Conservation (phyloP, 2,888 invertebrate species). For the Chloroclysta siterata region DNA sequence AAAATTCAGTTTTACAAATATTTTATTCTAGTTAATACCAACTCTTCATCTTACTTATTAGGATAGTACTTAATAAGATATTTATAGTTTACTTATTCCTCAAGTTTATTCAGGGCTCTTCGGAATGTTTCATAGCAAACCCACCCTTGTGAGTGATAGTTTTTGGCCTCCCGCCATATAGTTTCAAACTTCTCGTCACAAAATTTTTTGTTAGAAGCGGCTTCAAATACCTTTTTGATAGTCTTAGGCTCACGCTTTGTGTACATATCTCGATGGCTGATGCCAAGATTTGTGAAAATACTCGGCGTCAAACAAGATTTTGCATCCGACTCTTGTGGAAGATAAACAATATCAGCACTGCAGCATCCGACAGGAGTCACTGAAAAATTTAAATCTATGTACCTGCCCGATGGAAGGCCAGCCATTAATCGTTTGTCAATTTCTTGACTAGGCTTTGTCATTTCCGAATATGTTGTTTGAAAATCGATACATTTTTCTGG, state of each 20-base stretch:
- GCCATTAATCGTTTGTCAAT: slow-evolving; percentile 42
- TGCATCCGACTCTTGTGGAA: slow-evolving; percentile 55
- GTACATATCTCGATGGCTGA: slow-evolving; percentile 58
- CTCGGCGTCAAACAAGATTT: slow-evolving; percentile 51
- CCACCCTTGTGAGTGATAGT: slow-evolving; percentile 65
- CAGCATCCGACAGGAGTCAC: slow-evolving; percentile 48
- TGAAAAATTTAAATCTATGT: slow-evolving; percentile 53
- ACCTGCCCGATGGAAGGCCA: slow-evolving; percentile 57
- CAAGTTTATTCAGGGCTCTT: slow-evolving; percentile 37
- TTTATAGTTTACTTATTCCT: neutral
- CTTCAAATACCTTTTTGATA: slow-evolving; percentile 69
- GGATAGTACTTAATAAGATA: neutral
- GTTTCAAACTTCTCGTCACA: slow-evolving; percentile 66
- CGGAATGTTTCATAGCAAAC: slow-evolving; percentile 79
- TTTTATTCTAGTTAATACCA: neutral
- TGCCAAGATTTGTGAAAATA: slow-evolving; percentile 44
- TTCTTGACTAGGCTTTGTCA: slow-evolving; percentile 50
- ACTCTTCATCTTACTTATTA: neutral
- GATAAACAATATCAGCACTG: slow-evolving; percentile 46
- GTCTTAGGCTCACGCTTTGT: slow-evolving; percentile 44
- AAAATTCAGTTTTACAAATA: slow-evolving; percentile 2
- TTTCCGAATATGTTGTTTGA: slow-evolving; percentile 57
- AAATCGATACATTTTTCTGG: slow-evolving; percentile 47
- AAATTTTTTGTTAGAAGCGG: slow-evolving; percentile 65
- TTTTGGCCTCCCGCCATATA: slow-evolving; percentile 70